Evolutionary conservation across 1,140 invertebrate genomes (phyloP).

Genomic region (Ganaspis sp.): DNA sequence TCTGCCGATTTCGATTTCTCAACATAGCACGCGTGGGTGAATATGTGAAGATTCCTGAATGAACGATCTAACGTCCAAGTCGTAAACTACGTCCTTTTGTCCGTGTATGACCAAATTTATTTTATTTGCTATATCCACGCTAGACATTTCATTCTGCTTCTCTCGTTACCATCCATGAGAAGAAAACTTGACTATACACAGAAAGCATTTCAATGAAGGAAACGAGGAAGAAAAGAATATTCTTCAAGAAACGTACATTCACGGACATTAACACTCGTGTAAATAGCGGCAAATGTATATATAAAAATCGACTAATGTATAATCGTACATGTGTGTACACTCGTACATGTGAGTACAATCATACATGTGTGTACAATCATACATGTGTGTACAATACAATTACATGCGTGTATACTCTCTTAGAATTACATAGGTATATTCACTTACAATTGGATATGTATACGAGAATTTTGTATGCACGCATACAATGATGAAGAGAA

Average conservation of each 20-base stretch:
- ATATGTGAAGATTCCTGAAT: not conserved
- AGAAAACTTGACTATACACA: not conserved
- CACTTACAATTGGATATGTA: too few relatives aligned
- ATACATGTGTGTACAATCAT: too few relatives aligned
- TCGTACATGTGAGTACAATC: too few relatives aligned
- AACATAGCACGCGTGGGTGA: constrained; percentile 4
- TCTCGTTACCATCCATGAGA: constrained; percentile 1
- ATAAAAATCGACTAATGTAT: not conserved
- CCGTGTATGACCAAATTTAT: not conserved
- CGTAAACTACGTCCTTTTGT: constrained; percentile 4
- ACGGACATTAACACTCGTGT: not conserved
- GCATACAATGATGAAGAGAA: not conserved
- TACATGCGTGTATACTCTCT: too few relatives aligned
- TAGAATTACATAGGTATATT: too few relatives aligned
- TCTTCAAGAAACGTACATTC: not conserved
- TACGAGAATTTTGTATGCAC: too few relatives aligned
- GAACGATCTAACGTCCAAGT: not conserved
- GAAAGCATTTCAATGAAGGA: constrained; percentile 14
- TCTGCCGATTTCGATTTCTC: not conserved
- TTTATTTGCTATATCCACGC: not conserved
- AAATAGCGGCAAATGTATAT: constrained; percentile 5
- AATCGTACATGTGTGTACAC: too few relatives aligned
- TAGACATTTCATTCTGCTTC: not conserved
- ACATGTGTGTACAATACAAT: too few relatives aligned
- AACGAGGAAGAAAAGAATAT: too few relatives aligned